These are phyloP conservation scores for Platycercus adscitus DNA, from an alignment of 2,113 vertebrate species.

Conservation along the genomic window DNA sequence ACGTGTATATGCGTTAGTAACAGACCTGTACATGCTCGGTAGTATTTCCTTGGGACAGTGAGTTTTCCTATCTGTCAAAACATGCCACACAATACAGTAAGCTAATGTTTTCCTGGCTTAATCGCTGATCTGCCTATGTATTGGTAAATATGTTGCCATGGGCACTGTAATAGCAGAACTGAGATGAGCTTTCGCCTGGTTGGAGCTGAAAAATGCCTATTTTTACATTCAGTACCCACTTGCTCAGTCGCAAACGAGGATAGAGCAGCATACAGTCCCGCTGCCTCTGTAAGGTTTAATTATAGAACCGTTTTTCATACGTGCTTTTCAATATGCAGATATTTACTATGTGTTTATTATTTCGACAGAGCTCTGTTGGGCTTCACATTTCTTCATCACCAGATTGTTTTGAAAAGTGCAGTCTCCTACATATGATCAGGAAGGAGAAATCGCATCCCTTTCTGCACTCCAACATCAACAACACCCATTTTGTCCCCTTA, in stretches of 20 bases:
- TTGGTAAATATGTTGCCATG: slow-evolving; percentile 52
- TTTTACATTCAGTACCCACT: slow-evolving; percentile 20
- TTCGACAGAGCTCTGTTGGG: neutral
- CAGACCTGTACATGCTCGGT: neutral
- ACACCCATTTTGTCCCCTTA: neutral
- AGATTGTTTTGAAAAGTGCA: neutral
- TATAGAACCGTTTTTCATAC: neutral
- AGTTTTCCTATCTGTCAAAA: neutral
- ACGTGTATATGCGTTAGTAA: neutral
- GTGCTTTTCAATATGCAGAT: neutral
- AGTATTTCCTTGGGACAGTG: neutral
- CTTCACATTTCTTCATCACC: neutral
- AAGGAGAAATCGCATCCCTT: neutral
- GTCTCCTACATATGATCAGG: neutral
- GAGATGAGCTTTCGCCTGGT: slow-evolving; percentile 9
- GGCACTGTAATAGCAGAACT: slow-evolving; percentile 31
- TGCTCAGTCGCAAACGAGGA: slow-evolving; percentile 20
- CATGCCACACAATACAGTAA: neutral
- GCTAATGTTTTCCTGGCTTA: neutral
- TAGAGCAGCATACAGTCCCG: neutral
- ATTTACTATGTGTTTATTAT: slow-evolving; percentile 12
- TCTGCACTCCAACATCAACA: neutral
- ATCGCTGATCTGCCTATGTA: neutral
- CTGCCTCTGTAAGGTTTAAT: neutral
- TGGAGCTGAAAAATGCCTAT: slow-evolving; percentile 43